These are phyloP conservation scores for Anisognathus igniventris DNA, from an alignment of 2,797 vertebrate species.

Conservation along the genomic window DNA sequence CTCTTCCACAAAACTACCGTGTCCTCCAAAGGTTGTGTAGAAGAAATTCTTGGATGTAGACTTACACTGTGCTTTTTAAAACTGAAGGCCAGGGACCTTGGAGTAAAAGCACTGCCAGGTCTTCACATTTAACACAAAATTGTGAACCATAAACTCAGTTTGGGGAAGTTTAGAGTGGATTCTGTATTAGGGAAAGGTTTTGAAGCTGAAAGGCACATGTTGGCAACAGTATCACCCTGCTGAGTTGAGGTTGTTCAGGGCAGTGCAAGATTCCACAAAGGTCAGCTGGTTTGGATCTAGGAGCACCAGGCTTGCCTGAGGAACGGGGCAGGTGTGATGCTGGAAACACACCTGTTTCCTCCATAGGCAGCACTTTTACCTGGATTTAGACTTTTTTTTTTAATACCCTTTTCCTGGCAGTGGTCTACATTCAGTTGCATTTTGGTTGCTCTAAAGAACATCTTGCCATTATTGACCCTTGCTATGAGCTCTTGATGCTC, in stretches of 20 bases:
- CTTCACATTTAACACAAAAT: background rate
- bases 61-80: background rate
- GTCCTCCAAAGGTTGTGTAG: background rate
- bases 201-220: background rate
- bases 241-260: background rate
- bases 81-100: background rate
- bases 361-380: background rate
- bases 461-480: background rate
- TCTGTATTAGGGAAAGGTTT: background rate
- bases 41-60: background rate
- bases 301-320: fast-evolving
- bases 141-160: background rate
- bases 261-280: background rate
- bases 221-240: background rate
- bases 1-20: fast-evolving
- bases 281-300: background rate
- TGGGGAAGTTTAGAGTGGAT: background rate
- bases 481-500: background rate
- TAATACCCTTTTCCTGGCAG: fast-evolving
- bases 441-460: background rate
- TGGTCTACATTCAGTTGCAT: background rate
- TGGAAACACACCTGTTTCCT: background rate
- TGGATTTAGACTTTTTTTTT: background rate
- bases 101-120: fast-evolving
- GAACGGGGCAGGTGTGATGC: fast-evolving